Conservation (phyloP, 2,888 invertebrate species). For the Agrypnus murinus region DNA sequence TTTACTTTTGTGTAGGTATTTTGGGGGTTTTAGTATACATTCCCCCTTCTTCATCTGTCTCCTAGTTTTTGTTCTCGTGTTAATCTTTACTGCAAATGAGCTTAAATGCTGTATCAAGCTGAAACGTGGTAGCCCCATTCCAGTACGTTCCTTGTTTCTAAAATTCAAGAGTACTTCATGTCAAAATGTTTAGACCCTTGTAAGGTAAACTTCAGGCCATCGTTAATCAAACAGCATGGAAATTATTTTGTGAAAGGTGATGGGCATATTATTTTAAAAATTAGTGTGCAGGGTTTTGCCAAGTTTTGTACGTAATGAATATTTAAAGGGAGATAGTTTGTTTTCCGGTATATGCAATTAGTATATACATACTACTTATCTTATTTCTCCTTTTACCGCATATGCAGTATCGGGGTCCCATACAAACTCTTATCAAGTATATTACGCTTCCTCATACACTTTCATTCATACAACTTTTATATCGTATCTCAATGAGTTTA, state of each 20-base stretch:
- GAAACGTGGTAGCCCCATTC: constrained; percentile 6
- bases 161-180: constrained; percentile 16
- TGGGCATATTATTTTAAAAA: too few relatives aligned
- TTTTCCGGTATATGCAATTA: too few relatives aligned
- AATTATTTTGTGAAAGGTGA: constrained; percentile 10
- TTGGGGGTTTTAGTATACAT: constrained; percentile 8
- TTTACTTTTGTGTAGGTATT: constrained; percentile 32
- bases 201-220: constrained; percentile 13
- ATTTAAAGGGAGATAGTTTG: too few relatives aligned
- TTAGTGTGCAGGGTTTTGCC: too few relatives aligned
- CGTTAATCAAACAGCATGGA: constrained; percentile 22
- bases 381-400: too few relatives aligned
- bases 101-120: constrained; percentile 20
- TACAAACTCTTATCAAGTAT: too few relatives aligned
- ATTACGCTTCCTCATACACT: too few relatives aligned
- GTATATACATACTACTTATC: too few relatives aligned
- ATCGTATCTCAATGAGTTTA: too few relatives aligned
- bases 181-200: constrained; percentile 24
- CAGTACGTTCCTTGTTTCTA: not conserved
- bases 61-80: constrained; percentile 24
- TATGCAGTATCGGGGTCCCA: too few relatives aligned
- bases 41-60: constrained; percentile 12
- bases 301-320: too few relatives aligned
- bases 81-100: constrained; percentile 30
- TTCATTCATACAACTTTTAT: too few relatives aligned